Percentiles rank a stretch among this genome's conserved stretches.
These are phyloP conservation scores for Porites divaricata DNA, from an alignment of 92 coral and sea anemone genomes.

Conservation along the genomic window DNA sequence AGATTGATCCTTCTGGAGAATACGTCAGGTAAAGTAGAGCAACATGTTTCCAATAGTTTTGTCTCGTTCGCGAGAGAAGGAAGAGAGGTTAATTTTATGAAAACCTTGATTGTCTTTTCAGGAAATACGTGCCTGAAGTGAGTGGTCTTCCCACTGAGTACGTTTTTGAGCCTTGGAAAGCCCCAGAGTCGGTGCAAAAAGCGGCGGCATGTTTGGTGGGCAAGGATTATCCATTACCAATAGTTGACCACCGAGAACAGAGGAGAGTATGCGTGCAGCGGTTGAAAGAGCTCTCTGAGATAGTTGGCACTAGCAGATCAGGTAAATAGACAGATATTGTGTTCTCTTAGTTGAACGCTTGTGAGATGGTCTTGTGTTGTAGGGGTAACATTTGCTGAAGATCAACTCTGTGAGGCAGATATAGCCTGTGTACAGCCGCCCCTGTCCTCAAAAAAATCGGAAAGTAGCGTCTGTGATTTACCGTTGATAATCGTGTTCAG, in stretches of 20 bases:
- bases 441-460: no score
- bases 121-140: conserved; percentile 85
- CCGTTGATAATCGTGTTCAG: no score
- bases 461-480: no score
- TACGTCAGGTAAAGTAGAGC: conserved; percentile 61
- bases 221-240: conserved; percentile 69
- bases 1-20: conserved; percentile 67
- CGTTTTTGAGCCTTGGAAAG: conserved; percentile 86
- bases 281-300: conserved; percentile 46
- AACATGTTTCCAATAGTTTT: not conserved
- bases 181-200: conserved; percentile 67
- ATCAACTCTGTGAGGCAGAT: no score
- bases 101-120: not conserved
- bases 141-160: conserved; percentile 64
- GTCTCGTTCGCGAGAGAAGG: not conserved
- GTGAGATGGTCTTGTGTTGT: not conserved
- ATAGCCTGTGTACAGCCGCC: no score
- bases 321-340: not conserved
- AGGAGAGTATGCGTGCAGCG: conserved; percentile 53
- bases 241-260: conserved; percentile 63
- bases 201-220: conserved; percentile 70
- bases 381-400: no score
- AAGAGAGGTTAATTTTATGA: no score
- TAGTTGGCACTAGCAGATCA: not conserved
- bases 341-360: not conserved